These are phyloP conservation scores for Ericerus pela DNA, from an alignment of 1,140 invertebrate species.

Conservation along the genomic window DNA sequence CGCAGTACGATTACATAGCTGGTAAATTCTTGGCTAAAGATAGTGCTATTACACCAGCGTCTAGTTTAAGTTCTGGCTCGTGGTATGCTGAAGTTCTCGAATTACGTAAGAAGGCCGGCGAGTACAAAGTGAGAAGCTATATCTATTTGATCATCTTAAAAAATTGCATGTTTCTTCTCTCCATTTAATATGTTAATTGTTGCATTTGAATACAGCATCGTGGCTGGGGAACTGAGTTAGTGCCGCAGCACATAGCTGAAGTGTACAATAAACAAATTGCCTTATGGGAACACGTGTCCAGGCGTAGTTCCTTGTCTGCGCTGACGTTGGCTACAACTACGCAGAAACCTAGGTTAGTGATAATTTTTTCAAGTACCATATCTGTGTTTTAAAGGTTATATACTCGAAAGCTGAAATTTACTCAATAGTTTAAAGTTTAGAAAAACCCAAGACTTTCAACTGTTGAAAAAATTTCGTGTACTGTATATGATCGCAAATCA, in stretches of 20 bases:
- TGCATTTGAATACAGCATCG: constrained; percentile 50
- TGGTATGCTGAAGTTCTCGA: constrained; percentile 76
- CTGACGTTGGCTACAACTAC: constrained; percentile 72
- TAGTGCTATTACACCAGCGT: constrained; percentile 31
- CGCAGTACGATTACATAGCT: constrained; percentile 60
- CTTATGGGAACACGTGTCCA: constrained; percentile 76
- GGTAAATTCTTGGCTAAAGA: constrained; percentile 48
- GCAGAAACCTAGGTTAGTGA: constrained; percentile 35
- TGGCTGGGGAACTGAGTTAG: constrained; percentile 74
- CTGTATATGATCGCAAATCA: too few relatives aligned
- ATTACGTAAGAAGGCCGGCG: constrained; percentile 74
- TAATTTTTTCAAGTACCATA: too few relatives aligned
- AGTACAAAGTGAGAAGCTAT: constrained; percentile 67
- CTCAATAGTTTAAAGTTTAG: too few relatives aligned
- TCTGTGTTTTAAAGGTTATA: too few relatives aligned
- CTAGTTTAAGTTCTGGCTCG: constrained; percentile 31
- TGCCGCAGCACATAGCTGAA: constrained; percentile 44
- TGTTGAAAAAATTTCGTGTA: too few relatives aligned
- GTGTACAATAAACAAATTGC: constrained; percentile 61
- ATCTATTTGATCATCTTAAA: neutral
- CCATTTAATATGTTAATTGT: too few relatives aligned
- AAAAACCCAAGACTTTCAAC: too few relatives aligned
- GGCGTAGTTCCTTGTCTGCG: constrained; percentile 69
- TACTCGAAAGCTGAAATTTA: too few relatives aligned
- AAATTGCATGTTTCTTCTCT: too few relatives aligned